Evolutionary conservation across 2,113 vertebrate species (phyloP), one percentile per base, ranked within the genome.

Genomic region (Sminthopsis crassicaudata): DNA sequence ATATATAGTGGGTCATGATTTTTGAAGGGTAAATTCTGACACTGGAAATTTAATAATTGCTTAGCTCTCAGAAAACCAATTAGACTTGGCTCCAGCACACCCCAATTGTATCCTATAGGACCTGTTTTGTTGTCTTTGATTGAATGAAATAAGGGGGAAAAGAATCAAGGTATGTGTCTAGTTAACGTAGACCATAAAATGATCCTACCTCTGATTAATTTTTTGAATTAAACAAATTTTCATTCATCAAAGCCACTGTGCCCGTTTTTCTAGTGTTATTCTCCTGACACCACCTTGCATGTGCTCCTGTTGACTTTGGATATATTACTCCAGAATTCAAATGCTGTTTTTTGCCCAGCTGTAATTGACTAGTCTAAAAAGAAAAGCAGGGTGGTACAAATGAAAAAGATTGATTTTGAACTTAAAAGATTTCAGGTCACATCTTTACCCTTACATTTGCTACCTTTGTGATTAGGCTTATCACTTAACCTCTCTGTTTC

Each of bases 391-490:
- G 30, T 12, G 27, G 11, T 89, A 46, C 9, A 89, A 42, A 89
- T 89, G 22, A 42, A 89, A 93, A 1, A 91, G 26, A 8, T 51
- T 52, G 23, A 36, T 11, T 67, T 67, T 67, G 57, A 3, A 91
- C 12, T 51, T n/a, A 91, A 46, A 88, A 60, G 51, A 8, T 88
- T 60, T 94, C n/a, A 26, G 0, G 27, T 55, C 9, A 30, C 42
- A 84, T 88, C 23, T 46, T n/a, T 0, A 0, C 8, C 89, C 89
- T 95, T 60, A 91, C 27, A 90, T 46, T 91, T 93, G 57, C 67
- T 55, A 93, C 90, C 96, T 94, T 27, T 27, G 50, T 11, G 26
- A 19, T 30, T 67, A 16, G 36, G 52, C 60, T 93, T 5, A 93
- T 95, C 52, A 52, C 53, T 57, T 96, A 54, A 11, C 84, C 42